These are phyloP conservation scores for Erpobdella octoculata DNA, from an alignment of 2,888 invertebrate species.

Conservation along the genomic window DNA sequence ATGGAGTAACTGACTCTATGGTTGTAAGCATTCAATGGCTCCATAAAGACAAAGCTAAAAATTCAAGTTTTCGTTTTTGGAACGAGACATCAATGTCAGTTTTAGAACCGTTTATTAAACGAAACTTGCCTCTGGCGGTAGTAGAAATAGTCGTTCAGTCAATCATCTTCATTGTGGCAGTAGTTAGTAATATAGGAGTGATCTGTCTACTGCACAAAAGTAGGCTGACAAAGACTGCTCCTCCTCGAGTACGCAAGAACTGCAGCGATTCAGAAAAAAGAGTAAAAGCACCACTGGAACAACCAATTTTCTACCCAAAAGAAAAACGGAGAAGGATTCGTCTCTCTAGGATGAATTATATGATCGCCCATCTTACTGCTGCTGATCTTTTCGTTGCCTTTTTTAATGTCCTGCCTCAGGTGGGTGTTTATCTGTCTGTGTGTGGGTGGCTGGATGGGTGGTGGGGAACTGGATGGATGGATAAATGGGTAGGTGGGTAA, in stretches of 20 bases:
- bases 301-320: background rate
- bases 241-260: constrained; percentile 41
- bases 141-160: constrained; percentile 60
- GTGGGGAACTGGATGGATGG: too few species aligned
- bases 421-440: too few species aligned
- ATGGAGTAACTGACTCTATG: too few species aligned
- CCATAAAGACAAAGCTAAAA: background rate
- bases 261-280: background rate
- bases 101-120: background rate
- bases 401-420: constrained; percentile 60
- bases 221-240: constrained; percentile 43
- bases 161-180: constrained; percentile 59
- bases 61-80: background rate
- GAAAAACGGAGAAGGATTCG: constrained; percentile 45
- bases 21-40: background rate
- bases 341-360: constrained; percentile 63
- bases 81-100: background rate
- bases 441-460: too few species aligned
- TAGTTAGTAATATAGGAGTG: constrained; percentile 61
- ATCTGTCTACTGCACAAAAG: constrained; percentile 55
- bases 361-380: constrained; percentile 64
- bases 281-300: background rate
- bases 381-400: constrained; percentile 66
- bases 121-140: constrained; percentile 58
- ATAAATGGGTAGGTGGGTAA: too few species aligned